Evolutionary conservation across 2,888 invertebrate genomes (phyloP).

Genomic region (Lasioglossum malachurum): DNA sequence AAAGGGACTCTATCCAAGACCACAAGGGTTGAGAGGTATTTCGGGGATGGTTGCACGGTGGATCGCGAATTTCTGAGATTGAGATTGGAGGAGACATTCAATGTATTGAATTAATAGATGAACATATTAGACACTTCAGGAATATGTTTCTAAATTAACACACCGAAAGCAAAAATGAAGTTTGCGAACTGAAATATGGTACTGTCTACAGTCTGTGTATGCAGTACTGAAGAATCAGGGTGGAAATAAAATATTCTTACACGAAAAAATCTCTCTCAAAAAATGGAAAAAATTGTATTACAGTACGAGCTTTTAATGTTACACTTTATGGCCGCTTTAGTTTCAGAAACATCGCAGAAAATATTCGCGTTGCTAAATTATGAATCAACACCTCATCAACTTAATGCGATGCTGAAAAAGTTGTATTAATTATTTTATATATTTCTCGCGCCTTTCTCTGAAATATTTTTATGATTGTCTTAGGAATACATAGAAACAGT

Average conservation of each 20-base stretch:
- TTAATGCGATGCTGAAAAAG: neutral
- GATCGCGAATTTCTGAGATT: neutral
- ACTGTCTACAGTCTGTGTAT: neutral
- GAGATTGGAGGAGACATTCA: neutral
- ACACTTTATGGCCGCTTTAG: neutral
- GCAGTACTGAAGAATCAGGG: neutral
- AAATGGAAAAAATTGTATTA: neutral
- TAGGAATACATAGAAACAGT: no score
- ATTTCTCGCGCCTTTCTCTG: no score
- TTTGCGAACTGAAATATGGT: neutral
- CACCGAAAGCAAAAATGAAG: neutral
- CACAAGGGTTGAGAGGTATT: neutral
- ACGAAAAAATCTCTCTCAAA: neutral
- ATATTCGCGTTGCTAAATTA: neutral
- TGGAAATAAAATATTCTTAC: neutral
- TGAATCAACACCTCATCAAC: neutral
- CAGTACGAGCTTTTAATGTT: neutral
- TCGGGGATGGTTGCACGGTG: neutral
- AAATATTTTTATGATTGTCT: no score
- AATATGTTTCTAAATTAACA: no score
- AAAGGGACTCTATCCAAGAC: neutral
- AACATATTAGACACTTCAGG: no score
- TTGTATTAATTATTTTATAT: no score
- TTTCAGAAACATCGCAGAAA: neutral
- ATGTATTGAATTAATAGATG: no score